phyloP scores from a whole-genome alignment of 1,140 invertebrate genomes.

The Pygmarrhopalites habei region DNA sequence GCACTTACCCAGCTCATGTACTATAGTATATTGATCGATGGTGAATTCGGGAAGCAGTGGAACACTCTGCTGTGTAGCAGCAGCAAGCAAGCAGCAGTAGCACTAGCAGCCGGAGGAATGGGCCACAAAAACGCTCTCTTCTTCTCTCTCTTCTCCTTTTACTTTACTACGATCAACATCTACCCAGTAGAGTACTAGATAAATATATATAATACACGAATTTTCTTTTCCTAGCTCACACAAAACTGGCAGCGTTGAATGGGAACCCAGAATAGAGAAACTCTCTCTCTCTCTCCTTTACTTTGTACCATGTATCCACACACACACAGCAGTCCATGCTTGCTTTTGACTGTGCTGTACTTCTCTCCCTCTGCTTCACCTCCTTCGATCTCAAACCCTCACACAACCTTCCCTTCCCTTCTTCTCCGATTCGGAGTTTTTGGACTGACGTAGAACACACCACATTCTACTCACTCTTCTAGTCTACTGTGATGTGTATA shows the following conservation, averaged over 20 bases:
- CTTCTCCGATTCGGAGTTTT: constrained; percentile 12
- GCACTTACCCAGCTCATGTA: constrained; percentile 16
- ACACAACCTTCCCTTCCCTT: neutral
- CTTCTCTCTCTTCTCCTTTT: no score
- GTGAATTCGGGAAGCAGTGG: constrained; percentile 21
- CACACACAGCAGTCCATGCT: no score
- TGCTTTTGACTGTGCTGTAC: no score
- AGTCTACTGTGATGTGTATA: no score
- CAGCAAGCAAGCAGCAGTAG: no score
- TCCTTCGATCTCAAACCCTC: constrained; percentile 11
- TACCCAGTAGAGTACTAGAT: no score
- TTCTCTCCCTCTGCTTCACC: constrained; percentile 7
- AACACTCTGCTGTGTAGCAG: neutral
- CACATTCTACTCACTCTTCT: neutral
- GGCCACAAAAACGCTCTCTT: neutral
- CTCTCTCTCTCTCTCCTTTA: no score
- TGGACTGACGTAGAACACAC: constrained; percentile 17
- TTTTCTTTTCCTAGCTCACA: no score
- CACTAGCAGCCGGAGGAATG: constrained; percentile 7
- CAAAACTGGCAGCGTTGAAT: constrained; percentile 13
- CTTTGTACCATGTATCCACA: no score
- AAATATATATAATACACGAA: no score
- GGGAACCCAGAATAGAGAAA: constrained; percentile 9
- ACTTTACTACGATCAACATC: no score
- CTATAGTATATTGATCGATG: constrained; percentile 29